Conservation (phyloP, 2,113 vertebrate species). For the Phyllostomus discolor region DNA sequence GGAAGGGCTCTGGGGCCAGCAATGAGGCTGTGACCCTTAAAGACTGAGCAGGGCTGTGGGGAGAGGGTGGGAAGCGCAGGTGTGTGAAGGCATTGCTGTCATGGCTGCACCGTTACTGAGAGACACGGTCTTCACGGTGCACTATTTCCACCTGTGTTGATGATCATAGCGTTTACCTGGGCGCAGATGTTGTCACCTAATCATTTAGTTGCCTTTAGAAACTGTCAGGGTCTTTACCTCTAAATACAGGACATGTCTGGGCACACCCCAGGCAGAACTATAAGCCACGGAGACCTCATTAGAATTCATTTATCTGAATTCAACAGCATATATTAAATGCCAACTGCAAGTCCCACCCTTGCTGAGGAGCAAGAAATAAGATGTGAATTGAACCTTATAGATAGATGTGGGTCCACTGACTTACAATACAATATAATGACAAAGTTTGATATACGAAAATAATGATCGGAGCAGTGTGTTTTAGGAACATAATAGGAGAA, state of each 20-base stretch:
- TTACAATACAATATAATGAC: neutral
- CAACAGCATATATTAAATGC: neutral
- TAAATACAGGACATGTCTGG: neutral
- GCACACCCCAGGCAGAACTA: neutral
- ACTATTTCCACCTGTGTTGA: neutral
- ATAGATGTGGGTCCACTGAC: neutral
- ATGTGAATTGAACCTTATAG: neutral
- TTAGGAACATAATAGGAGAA: neutral
- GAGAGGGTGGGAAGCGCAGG: no score
- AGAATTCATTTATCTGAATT: neutral
- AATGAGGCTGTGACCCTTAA: neutral
- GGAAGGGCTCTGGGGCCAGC: neutral
- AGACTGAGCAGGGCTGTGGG: neutral
- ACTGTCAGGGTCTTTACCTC: neutral
- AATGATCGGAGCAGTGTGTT: neutral
- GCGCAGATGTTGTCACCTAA: neutral
- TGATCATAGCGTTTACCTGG: neutral
- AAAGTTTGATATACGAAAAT: neutral
- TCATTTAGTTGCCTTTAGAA: neutral
- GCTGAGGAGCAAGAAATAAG: neutral
- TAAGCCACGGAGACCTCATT: neutral
- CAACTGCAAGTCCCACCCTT: neutral
- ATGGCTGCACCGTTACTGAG: fast-evolving
- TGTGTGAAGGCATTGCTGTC: neutral
- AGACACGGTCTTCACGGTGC: neutral